These are phyloP conservation scores for Zoanthus gigantus DNA, from an alignment of 92 coral and sea anemone species.

Conservation along the genomic window DNA sequence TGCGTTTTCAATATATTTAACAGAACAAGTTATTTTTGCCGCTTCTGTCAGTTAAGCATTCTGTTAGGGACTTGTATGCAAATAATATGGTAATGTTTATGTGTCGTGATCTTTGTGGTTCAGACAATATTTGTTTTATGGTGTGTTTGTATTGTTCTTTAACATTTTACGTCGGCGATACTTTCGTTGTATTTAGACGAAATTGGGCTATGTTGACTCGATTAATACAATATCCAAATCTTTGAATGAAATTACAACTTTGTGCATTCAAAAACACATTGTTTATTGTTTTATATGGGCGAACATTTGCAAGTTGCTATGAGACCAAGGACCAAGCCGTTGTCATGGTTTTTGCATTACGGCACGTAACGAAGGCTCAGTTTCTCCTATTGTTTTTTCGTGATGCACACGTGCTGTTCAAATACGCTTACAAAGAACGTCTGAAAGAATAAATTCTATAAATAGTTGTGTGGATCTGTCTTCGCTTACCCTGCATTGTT, in stretches of 20 bases:
- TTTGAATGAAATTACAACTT: conserved; percentile 5
- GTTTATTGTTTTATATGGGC: conserved; percentile 5
- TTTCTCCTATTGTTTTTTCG: background rate
- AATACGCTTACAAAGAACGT: background rate
- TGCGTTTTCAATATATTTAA: background rate
- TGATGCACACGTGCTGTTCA: conserved; percentile 31
- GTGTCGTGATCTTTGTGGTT: background rate
- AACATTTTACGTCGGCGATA: background rate
- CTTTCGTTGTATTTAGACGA: background rate
- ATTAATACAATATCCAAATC: background rate
- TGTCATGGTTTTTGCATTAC: background rate
- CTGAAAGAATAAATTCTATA: background rate
- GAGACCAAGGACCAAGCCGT: conserved; percentile 19
- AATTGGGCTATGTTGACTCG: background rate
- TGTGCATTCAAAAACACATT: conserved; percentile 15
- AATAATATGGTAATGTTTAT: background rate
- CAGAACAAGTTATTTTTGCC: background rate
- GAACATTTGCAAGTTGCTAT: conserved; percentile 12
- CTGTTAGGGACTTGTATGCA: conserved; percentile 3
- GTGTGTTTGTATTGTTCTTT: conserved; percentile 24
- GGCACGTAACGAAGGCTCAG: background rate
- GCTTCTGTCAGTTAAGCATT: background rate
- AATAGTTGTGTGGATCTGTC: background rate
- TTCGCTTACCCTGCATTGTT: background rate
- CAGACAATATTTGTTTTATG: conserved; percentile 3